Evolutionary conservation across 2,888 invertebrate genomes (phyloP).

Genomic region (Melieria crassipennis): DNA sequence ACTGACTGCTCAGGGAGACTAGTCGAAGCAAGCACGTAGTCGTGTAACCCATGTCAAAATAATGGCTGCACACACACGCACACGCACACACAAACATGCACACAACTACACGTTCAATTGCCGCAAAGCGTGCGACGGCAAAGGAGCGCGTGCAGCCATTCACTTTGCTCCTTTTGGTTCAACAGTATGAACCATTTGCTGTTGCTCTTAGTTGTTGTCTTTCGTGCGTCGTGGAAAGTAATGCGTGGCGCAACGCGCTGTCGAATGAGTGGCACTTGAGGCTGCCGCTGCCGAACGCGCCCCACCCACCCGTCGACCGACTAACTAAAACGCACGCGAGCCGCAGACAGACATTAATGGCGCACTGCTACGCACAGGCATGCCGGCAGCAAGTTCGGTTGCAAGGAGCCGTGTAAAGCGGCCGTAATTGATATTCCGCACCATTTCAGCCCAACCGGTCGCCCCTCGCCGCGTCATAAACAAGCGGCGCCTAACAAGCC

Average conservation of each 20-base stretch:
- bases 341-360: not conserved
- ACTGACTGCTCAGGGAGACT: too few relatives aligned
- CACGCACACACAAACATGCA: not conserved
- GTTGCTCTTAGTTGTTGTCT: not conserved
- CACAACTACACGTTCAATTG: not conserved
- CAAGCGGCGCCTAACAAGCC: too few relatives aligned
- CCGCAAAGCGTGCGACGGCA: too few relatives aligned
- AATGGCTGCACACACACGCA: not conserved
- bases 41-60: constrained; percentile 12
- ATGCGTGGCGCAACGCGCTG: not conserved
- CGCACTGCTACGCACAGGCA: not conserved
- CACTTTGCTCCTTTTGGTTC: not conserved
- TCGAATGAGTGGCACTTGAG: too few relatives aligned
- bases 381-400: not conserved
- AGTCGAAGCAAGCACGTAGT: too few relatives aligned
- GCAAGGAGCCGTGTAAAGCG: not conserved
- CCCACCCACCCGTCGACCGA: not conserved
- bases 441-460: not conserved
- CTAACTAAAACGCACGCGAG: not conserved
- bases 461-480: too few relatives aligned
- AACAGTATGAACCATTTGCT: not conserved
- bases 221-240: not conserved
- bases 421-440: constrained; percentile 14
- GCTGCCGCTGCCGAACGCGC: not conserved
- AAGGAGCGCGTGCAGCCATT: not conserved